Conservation (phyloP, 2,888 invertebrate genomes). For the Gerris lacustris region DNA sequence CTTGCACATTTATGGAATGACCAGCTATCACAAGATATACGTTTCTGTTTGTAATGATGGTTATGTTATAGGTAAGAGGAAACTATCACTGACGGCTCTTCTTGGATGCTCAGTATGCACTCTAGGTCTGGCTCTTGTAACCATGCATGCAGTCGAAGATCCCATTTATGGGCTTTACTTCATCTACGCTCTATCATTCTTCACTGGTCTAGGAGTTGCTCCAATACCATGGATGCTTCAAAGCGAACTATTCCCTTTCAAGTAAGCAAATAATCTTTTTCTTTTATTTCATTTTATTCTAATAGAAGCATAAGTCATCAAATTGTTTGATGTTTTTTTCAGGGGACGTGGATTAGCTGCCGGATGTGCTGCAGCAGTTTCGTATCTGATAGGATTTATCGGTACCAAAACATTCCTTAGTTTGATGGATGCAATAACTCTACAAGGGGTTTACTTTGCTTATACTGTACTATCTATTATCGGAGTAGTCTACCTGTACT, state of each 20-base stretch:
- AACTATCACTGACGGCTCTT: conserved; percentile 40
- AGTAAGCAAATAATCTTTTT: conserved; percentile 34
- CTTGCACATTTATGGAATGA: too few relatives aligned
- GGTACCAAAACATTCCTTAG: conserved; percentile 44
- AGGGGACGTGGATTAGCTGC: conserved; percentile 45
- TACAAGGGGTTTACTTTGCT: conserved; percentile 43
- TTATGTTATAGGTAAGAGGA: conserved; percentile 36
- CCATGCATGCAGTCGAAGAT: conserved; percentile 32
- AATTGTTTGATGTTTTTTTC: conserved; percentile 35
- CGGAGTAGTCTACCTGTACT: conserved; percentile 43
- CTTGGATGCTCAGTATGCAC: conserved; percentile 35
- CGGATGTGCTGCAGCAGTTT: conserved; percentile 44
- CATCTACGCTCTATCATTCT: conserved; percentile 39
- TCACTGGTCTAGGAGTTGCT: conserved; percentile 37
- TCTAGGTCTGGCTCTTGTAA: conserved; percentile 18
- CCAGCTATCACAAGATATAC: too few relatives aligned
- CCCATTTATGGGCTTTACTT: conserved; percentile 39
- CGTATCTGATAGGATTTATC: conserved; percentile 43
- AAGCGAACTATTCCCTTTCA: conserved; percentile 47
- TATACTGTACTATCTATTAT: conserved; percentile 41
- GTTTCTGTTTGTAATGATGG: too few relatives aligned
- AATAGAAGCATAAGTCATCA: not conserved
- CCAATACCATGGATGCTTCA: conserved; percentile 46
- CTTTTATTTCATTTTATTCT: not conserved
- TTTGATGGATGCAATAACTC: conserved; percentile 38